Base-by-base conservation (phyloP, 2,797 vertebrate genomes). In the Parambassis ranga region DNA sequence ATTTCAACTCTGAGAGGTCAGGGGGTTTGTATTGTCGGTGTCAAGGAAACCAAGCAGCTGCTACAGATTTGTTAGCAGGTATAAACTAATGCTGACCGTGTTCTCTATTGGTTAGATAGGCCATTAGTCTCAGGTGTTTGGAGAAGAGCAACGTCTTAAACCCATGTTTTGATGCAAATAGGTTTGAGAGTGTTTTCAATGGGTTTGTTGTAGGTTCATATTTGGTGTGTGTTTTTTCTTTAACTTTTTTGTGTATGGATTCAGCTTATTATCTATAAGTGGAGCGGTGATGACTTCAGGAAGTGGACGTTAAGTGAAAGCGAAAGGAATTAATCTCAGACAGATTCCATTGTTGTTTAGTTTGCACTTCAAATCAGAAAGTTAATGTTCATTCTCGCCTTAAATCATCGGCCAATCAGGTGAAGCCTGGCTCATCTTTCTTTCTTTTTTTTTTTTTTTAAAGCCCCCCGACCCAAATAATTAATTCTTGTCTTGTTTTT, bases 71-170 rank as follows among this genome's bases (percentile, higher is more conserved):
- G 36, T 10, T 37, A 49, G 71, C 42, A 3, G 32, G 50, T 43
- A 16, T 56, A 37, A 65, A 35, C 48, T 67, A 65, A 71, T 66
- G 53, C 50, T 43, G 77, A 77, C 46, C 57, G 2, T 18, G 19
- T 75, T 71, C 60, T 69, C 10, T 71, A n/a, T 64, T 64, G 22
- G 67, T 65, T 55, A 72, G 71, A 24, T 65, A 39, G 67, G 61
- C 42, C 78, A 73, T 10, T 77, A 81, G 83, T 79, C 81, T 86
- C 79, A 87, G 81, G 84, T 82, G 70, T 79, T 61, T 1, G n/a
- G 60, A 75, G 69, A 56, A 56, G 57, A 71, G 74, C 6, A 31
- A 64, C 77, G 63, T 79, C 71, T 82, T 70, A 51, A 62, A 57
- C 58, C 23, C 7, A 32, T 32, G 35, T 55, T 70, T 53, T 57